phyloP scores from a whole-genome alignment of 2,888 invertebrate genomes.

The Saturnia pavonia region DNA sequence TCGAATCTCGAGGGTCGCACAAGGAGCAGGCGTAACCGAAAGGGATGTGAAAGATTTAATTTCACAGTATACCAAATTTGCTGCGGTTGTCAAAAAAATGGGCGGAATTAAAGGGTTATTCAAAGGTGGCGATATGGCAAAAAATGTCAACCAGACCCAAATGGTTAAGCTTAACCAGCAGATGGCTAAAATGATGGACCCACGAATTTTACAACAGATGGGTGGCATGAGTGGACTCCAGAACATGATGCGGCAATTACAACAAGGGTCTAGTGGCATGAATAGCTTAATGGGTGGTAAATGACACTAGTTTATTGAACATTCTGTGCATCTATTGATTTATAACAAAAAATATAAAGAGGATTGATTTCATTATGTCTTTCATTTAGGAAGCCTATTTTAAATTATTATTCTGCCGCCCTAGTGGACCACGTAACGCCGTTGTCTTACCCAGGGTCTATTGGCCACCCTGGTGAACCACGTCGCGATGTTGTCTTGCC shows the following conservation, averaged over 20 bases:
- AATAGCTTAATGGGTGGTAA: conserved; percentile 84
- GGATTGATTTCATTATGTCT: conserved; percentile 14
- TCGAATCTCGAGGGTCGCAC: conserved; percentile 91
- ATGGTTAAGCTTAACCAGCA: conserved; percentile 99
- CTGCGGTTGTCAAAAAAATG: conserved; percentile 99
- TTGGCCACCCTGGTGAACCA: too few species aligned
- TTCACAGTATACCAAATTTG: conserved; percentile 99
- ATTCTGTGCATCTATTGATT: conserved; percentile 12
- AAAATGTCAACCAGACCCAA: conserved; percentile 98
- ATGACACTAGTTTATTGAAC: conserved; percentile 52
- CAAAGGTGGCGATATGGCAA: conserved; percentile 99
- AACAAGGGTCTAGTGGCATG: conserved; percentile 84
- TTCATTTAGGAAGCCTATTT: conserved; percentile 11
- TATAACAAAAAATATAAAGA: conserved; percentile 15
- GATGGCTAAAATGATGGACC: conserved; percentile 99
- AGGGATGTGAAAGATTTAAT: conserved; percentile 98
- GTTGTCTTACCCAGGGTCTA: too few species aligned
- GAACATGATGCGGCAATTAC: conserved; percentile 98
- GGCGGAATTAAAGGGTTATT: conserved; percentile 99
- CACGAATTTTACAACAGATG: conserved; percentile 97
- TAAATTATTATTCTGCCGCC: background rate
- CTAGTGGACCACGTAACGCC: too few species aligned
- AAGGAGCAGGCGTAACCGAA: conserved; percentile 96
- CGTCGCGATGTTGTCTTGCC: too few species aligned
- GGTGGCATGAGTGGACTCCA: conserved; percentile 98